Base-by-base conservation (phyloP, 1,140 invertebrate genomes). In the Goniozus legneri region DNA sequence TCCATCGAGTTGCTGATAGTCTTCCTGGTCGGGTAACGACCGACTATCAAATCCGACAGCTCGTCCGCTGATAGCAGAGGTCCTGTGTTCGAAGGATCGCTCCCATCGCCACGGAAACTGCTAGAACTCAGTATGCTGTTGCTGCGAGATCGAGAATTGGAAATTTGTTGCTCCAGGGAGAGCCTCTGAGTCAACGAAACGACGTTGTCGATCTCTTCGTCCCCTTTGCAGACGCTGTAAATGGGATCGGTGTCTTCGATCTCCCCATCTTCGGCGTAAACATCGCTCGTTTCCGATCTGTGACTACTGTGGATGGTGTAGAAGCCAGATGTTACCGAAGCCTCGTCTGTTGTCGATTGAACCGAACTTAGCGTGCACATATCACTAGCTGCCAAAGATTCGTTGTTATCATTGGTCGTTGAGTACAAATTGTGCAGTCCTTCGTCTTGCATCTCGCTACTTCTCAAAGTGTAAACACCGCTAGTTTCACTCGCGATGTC, bases 81-180 rank as follows among this genome's bases (percentile, higher is more conserved):
- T 57, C 85, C 83, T 33, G 82, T 84, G 56, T 88, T 87, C 1
- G 87, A 87, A 2, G 88, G 88, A 69, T 91, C 88, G 61, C 87
- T 90, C 2, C 88, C 88, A 59, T 91, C 88, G n/a, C 88, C 88
- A 20, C 87, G 82, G 60, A 91, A 91, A 47, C 87, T 90, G 14
- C 81, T 82, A 7, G 81, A 79, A 64, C 87, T 89, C 1, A 88
- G 79, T 50, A 87, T 86, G 8, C 87, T 90, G 54, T 89, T 88
- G 18, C 85, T 85, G 10, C 88, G 76, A 0, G 77, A 77, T 15
- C 77, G 59, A 0, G 60, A 46, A 8, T 73, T 66, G 14, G 71
- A 67, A 6, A 69, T 51, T 19, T 61, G 54, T 8, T 60, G 58
- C n/a, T 65, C 52, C 10, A 65, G 34, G 2, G 45, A 38, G 0